Conservation (phyloP, 2,113 vertebrate genomes). For the Callipepla squamata region DNA sequence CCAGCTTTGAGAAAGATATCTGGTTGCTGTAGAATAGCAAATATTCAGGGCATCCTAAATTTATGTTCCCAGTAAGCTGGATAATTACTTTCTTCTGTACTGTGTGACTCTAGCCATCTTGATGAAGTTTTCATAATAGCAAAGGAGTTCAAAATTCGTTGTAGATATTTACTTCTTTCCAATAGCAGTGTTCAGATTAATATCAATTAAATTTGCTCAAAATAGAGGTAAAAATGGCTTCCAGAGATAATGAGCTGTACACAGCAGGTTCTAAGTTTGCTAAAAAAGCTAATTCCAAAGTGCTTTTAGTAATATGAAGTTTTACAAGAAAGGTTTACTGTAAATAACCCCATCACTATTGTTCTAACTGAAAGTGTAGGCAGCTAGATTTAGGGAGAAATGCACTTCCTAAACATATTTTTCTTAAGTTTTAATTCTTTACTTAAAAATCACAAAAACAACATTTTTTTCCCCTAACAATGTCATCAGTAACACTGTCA, state of each 20-base stretch:
- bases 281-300: background rate
- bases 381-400: background rate
- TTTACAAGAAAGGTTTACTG: background rate
- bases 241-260: background rate
- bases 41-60: background rate
- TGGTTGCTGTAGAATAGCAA: background rate
- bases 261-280: background rate
- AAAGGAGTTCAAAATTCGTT: background rate
- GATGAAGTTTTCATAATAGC: background rate
- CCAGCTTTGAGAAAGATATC: background rate
- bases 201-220: background rate
- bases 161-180: background rate
- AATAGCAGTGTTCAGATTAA: background rate
- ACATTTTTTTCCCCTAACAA: background rate
- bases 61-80: background rate
- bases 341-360: background rate
- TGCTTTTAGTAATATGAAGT: background rate
- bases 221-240: background rate
- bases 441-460: background rate
- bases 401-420: background rate
- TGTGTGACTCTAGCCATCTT: background rate
- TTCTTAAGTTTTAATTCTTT: background rate
- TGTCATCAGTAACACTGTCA: background rate
- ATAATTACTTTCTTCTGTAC: constrained; percentile 6
- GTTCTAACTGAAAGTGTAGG: background rate